Evolutionary conservation across 2,797 vertebrate species (phyloP).

Genomic region (Crocodylus rhombifer): DNA sequence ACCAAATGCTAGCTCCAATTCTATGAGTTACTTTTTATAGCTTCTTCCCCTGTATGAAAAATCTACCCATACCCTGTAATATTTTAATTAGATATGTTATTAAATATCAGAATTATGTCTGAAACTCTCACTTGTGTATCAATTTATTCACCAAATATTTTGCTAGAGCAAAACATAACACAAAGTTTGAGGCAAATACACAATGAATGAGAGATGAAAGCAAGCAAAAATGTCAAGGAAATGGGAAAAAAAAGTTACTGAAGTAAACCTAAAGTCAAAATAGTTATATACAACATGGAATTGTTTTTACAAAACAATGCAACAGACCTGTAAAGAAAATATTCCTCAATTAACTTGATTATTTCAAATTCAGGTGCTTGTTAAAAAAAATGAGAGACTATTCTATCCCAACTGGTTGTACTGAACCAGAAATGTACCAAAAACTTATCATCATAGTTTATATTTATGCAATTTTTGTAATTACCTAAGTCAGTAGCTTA

Average conservation of each 20-base stretch:
- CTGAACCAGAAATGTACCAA: not conserved
- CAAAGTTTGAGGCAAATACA: constrained; percentile 37
- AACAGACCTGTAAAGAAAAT: not conserved
- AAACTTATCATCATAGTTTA: not conserved
- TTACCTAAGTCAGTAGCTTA: not conserved
- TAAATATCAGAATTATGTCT: not conserved
- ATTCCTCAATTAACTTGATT: not conserved
- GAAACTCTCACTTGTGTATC: constrained; percentile 33
- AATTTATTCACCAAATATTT: constrained; percentile 64
- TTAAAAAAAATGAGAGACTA: not conserved
- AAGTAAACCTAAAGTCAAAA: not conserved
- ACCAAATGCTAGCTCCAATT: not conserved
- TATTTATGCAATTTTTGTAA: not conserved
- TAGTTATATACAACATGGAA: not conserved
- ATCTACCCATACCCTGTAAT: not conserved
- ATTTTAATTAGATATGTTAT: not conserved
- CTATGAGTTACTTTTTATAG: not conserved
- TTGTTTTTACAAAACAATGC: not conserved
- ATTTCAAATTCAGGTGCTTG: not conserved
- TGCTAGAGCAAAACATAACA: constrained; percentile 31
- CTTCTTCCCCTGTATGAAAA: not conserved
- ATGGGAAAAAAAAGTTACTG: not conserved
- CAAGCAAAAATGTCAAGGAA: constrained; percentile 35
- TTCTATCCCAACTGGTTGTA: not conserved
- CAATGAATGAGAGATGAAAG: constrained; percentile 49